Evolutionary conservation across 2,888 invertebrate genomes (phyloP), one percentile per base, ranked within the genome.

Genomic region (Tiphia femorata): DNA sequence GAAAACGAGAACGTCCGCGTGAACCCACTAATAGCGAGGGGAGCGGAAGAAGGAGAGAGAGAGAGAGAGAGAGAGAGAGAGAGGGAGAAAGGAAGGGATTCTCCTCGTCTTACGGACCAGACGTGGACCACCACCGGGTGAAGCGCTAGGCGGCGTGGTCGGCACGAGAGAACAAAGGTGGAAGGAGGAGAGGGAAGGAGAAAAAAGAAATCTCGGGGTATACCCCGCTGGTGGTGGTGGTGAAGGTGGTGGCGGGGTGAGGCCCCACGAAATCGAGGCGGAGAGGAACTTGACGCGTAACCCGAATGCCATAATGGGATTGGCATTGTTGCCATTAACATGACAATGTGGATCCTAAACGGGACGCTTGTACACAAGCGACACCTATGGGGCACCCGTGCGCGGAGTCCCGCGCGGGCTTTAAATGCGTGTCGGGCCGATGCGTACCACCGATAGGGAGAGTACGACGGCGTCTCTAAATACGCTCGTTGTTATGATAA

Each of bases 401-500:
- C 43, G 46, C 21, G 35, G 37, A 48, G 43, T 48, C 23, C 37
- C 52, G 27, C 64, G n/a, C n/a, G n/a, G n/a, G n/a, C 67, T 51
- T 75, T 71, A 70, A 75, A 75, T 76, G 71, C 68, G 64, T 67
- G 71, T 72, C 66, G 66, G 37, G 48, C 52, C 59, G 77, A 79
- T 79, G 72, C 74, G 71, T 74, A 67, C 61, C 62, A 33, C 40
- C 56, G 75, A 80, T 80, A 75, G 69, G 64, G 55, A 59, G 27
- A 27, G 23, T 19, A n/a, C 29, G 54, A 60, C 67, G 62, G 35
- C 60, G 67, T 65, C 69, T 71, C 71, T 70, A 79, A 80, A 79
- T 75, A 76, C 66, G 64, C 67, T 69, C 67, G 72, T 81, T 80
- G 80, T 81, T 77, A 81, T 81, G 79, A 76, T 81, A 81, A 81